Base-by-base conservation (phyloP, 2,888 invertebrate species). In the Saturnia pavonia region DNA sequence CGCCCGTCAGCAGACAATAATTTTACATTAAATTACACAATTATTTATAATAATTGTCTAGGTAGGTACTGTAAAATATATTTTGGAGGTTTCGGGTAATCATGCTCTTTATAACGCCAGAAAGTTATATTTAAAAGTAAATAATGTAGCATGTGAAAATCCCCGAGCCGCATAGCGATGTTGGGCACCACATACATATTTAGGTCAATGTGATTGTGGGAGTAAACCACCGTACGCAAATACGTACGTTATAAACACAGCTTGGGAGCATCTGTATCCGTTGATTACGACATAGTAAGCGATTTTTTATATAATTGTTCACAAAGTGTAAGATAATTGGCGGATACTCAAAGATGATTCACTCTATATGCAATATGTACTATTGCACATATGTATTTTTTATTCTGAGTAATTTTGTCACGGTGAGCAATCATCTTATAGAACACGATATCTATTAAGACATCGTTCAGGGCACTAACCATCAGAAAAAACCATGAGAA, bases 181-280 rank as follows among this genome's bases (percentile, higher is more conserved):
- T 54, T 54, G 42, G 66, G 54, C 67, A 54, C 54, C 51, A 43
- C 65, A 54, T 54, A 51, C 48, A 68, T 72, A 85, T 85, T 72
- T 82, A 78, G 88, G 88, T 85, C 88, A 87, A 80, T 86, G 85
- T 80, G 82, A 85, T 82, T 81, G 79, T 77, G 80, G 78, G 78
- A 81, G 79, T 78, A 80, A 82, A 76, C 77, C 77, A 77, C 74
- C 78, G 77, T 77, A 77, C 79, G 78, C 79, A 83, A 83, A 85
- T 84, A 84, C 81, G 63, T 60, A 70, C 74, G 75, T 73, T 73
- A 73, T 78, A 82, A 77, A 83, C 78, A 79, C 76, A 79, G 78
- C 77, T 71, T 74, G 72, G 74, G 75, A 73, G 72, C 77, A 71
- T 74, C 75, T 77, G 76, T 78, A 82, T 79, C 79, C 81, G 77